Evolutionary conservation across 2,797 vertebrate genomes (phyloP), one percentile per base, ranked within the genome.

Genomic region (Dicrostonyx torquatus): DNA sequence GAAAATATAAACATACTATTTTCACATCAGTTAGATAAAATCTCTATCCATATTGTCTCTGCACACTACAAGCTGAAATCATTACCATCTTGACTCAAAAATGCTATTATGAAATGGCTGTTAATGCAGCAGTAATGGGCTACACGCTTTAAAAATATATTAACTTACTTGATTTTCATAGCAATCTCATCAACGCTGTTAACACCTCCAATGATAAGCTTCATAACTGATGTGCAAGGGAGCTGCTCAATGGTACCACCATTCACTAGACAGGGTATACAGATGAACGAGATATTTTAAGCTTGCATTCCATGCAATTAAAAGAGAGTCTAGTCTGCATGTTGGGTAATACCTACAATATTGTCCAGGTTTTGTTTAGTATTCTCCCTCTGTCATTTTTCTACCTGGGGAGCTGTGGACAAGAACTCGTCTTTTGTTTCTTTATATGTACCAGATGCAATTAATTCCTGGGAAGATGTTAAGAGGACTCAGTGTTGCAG

Each of bases 41-140:
- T 62, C 66, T 89, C 0, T 62, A 0, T 62, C 58, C 60, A 34
- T 40, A 40, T n/a, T 83, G 60, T 40, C 58, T 84, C 53, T 86
- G 53, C 40, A 9, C 9, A 34, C 66, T 84, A 15, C 45, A 86
- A 89, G 24, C 7, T 78, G 48, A 88, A 87, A 76, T 48, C 70
- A 60, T 80, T 75, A 55, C 26, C 48, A 91, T 89, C 62, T 76
- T 93, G 53, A 83, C 43, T 10, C 68, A 84, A 86, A 82, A 15
- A 77, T 26, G 48, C 22, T 88, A 45, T 91, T 93, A 77, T 78
- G 34, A 93, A 94, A 89, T 24, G 2, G 50, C 82, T 89, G 75
- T 75, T 9, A 60, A 48, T 58, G 34, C 2, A 34, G 43, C 29
- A 75, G 34, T 4, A 40, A 34, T 13, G 17, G 7, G 11, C 29